A percentile compares a stretch with the other conserved stretches of the same genome.
phyloP scores from a whole-genome alignment of 2,113 vertebrate species.

The Taurulus bubalis region DNA sequence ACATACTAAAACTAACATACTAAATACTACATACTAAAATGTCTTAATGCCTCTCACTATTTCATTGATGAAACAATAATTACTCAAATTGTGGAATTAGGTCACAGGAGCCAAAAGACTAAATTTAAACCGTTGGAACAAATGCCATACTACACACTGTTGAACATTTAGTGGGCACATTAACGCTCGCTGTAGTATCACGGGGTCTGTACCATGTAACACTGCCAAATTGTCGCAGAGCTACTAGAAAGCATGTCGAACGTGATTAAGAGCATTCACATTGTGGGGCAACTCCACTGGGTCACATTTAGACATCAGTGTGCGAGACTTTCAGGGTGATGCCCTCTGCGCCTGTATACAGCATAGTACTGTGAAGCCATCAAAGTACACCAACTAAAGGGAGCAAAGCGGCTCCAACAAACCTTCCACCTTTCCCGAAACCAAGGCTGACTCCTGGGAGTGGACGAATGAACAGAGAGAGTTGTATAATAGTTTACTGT shows the following conservation, averaged over 20 bases:
- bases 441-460: constrained; percentile 17
- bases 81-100: neutral
- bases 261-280: constrained; percentile 53
- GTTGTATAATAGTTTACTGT: neutral
- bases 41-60: neutral
- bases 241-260: constrained; percentile 34
- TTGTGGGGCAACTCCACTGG: constrained; percentile 53
- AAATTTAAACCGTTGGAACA: neutral
- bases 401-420: constrained; percentile 52
- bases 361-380: constrained; percentile 57
- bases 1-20: neutral
- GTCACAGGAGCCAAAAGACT: neutral
- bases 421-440: constrained; percentile 46
- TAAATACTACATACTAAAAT: neutral
- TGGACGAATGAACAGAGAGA: neutral
- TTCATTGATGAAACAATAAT: neutral
- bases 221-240: constrained; percentile 46
- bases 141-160: constrained; percentile 14
- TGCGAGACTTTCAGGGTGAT: constrained; percentile 53
- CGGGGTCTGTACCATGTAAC: constrained; percentile 35
- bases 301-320: constrained; percentile 56
- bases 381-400: constrained; percentile 65
- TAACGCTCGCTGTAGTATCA: constrained; percentile 1
- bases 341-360: constrained; percentile 51
- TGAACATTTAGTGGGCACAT: constrained; percentile 26